Percentiles rank a stretch among this genome's conserved stretches.
These are phyloP conservation scores for Zalophus californianus DNA, from an alignment of 2,797 vertebrate species.

Conservation along the genomic window DNA sequence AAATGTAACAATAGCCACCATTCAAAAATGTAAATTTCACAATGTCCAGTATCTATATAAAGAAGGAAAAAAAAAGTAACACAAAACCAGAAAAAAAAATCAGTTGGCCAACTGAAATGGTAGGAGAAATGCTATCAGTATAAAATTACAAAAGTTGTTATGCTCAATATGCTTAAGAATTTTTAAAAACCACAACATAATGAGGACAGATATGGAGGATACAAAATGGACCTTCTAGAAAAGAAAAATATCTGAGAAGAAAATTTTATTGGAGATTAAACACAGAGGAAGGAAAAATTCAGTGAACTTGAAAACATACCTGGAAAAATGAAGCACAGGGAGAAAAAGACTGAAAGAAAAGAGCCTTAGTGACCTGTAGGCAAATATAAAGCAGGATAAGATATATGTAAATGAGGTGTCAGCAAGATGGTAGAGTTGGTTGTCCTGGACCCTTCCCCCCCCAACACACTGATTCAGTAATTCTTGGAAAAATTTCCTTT, in stretches of 20 bases:
- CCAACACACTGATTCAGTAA: not conserved
- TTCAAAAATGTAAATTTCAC: not conserved
- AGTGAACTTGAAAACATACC: not conserved
- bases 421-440: not conserved
- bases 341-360: not conserved
- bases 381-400: not conserved
- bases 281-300: not conserved
- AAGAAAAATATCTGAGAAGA: not conserved
- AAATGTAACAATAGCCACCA: not conserved
- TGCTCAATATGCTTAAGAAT: not conserved
- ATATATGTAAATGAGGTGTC: not conserved
- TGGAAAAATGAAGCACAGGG: not conserved
- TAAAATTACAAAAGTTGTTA: not conserved
- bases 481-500: not conserved
- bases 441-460: not conserved
- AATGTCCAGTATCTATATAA: not conserved
- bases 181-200: not conserved
- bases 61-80: not conserved
- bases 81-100: not conserved
- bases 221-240: not conserved
- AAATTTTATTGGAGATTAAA: not conserved
- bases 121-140: not conserved
- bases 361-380: not conserved
- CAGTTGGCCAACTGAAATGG: not conserved
- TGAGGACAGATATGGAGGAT: not conserved